Conservation (phyloP, 2,797 vertebrate species). For the Sebastes nivosus region DNA sequence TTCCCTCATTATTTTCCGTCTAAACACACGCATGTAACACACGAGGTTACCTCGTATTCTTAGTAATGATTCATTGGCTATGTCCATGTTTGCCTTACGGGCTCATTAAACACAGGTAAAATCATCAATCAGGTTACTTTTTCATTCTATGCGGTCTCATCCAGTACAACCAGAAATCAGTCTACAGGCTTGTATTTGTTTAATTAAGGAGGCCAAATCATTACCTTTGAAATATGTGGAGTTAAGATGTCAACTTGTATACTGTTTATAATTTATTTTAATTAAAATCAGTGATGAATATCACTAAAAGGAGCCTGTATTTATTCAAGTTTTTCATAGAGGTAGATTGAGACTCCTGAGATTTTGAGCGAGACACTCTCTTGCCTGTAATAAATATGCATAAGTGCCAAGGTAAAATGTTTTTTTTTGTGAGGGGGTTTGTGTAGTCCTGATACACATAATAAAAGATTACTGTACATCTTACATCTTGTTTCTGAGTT, state of each 20-base stretch:
- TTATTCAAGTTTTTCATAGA: neutral
- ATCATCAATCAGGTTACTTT: slow-evolving; percentile 14
- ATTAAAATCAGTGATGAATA: slow-evolving; percentile 14
- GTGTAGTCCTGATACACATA: neutral
- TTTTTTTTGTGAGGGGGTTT: neutral
- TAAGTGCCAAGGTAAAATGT: neutral
- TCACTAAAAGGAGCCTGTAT: neutral
- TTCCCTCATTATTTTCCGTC: neutral
- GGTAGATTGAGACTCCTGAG: neutral
- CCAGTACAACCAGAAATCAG: neutral
- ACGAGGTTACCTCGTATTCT: neutral
- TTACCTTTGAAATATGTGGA: neutral
- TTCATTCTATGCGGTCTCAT: neutral
- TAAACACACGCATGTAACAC: neutral
- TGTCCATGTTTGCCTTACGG: slow-evolving; percentile 1
- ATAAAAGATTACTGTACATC: neutral
- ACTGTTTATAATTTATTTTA: neutral
- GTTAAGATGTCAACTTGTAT: neutral
- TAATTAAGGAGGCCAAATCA: neutral
- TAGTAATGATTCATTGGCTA: neutral
- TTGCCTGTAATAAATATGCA: neutral
- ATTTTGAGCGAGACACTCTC: neutral
- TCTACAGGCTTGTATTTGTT: neutral
- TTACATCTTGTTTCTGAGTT: neutral
- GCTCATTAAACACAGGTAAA: slow-evolving; percentile 27